phyloP scores from a whole-genome alignment of 2,888 invertebrate species.

The Monopis laevigella region DNA sequence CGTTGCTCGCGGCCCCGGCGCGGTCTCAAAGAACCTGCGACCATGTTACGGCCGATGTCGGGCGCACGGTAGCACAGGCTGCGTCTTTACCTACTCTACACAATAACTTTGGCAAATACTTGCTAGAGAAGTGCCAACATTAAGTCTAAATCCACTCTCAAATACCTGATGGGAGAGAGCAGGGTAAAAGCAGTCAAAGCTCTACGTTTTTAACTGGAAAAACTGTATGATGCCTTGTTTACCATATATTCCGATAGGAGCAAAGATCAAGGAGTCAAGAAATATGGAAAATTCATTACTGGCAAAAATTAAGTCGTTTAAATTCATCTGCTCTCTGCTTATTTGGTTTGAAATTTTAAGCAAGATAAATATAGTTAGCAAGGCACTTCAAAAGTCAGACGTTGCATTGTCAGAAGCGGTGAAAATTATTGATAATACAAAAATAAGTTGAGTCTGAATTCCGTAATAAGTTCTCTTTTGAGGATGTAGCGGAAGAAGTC shows the following conservation, averaged over 20 bases:
- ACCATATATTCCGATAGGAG: conserved; percentile 14
- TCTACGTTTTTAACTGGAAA: conserved; percentile 7
- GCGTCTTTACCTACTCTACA: too few relatives aligned
- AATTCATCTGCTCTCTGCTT: conserved; percentile 22
- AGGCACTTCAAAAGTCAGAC: conserved; percentile 22
- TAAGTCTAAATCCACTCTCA: not conserved
- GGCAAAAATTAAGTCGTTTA: conserved; percentile 14
- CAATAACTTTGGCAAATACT: too few relatives aligned
- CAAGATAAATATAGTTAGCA: too few relatives aligned
- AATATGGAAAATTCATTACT: conserved; percentile 16
- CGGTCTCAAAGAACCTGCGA: too few relatives aligned
- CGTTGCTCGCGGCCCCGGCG: too few relatives aligned
- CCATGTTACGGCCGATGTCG: too few relatives aligned
- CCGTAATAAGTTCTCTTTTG: too few relatives aligned
- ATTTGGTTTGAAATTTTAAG: conserved; percentile 24
- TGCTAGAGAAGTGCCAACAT: not conserved
- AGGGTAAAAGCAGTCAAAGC: conserved; percentile 11
- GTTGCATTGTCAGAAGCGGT: conserved; percentile 18
- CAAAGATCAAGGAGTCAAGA: conserved; percentile 10
- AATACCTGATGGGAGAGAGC: conserved; percentile 13
- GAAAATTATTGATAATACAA: too few relatives aligned
- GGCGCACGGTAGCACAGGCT: too few relatives aligned
- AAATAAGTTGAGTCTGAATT: conserved; percentile 12
- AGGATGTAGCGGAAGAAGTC: too few relatives aligned
- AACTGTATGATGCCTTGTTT: conserved; percentile 10